Base-by-base conservation (phyloP, 2,113 vertebrate genomes). In the Cochlearius cochlearius region DNA sequence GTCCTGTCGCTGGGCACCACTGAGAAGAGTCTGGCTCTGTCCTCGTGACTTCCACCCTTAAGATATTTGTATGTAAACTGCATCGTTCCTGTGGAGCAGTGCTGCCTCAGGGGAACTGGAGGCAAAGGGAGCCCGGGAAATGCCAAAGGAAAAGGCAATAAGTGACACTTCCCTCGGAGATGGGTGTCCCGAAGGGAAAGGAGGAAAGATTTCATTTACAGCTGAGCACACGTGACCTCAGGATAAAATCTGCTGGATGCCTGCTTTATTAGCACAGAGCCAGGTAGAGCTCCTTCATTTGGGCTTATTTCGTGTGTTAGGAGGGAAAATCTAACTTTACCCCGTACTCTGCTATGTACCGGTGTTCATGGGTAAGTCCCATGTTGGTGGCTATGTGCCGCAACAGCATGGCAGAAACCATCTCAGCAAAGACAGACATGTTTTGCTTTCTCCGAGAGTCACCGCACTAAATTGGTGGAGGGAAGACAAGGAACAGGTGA, bases 71-170 rank as follows among this genome's bases (percentile, higher is more conserved):
- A n/a, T n/a, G n/a, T n/a, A n/a, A n/a, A n/a, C n/a, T n/a, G 1
- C 20, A 30, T 55, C 0, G 0, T 49, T 91, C 58, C 45, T 12
- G 6, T 41, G 64, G 32, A 30, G 26, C 19, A n/a, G 27, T 41
- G 25, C 25, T 71, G n/a, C 50, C 79, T 36, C 0, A 0, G 27
- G 26, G 10, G 12, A 52, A 49, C 56, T 0, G 2, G 22, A 60
- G 68, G 68, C 50, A 56, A 64, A 47, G 0, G 1, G 56, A 92
- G 38, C 45, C 69, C 0, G 1, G 39, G 63, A 76, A 56, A 67
- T 22, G 11, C 27, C 3, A 0, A 55, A 62, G 36, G 32, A 77
- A 58, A 71, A 45, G 58, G 62, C 76, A 72, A 0, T 25, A 41
- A 64, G 25, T 55, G 63, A 74, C 55, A 41, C 23, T 39, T 56